phyloP scores from a whole-genome alignment of 2,797 vertebrate species.

The Acrossocheilus wenchowensis region DNA sequence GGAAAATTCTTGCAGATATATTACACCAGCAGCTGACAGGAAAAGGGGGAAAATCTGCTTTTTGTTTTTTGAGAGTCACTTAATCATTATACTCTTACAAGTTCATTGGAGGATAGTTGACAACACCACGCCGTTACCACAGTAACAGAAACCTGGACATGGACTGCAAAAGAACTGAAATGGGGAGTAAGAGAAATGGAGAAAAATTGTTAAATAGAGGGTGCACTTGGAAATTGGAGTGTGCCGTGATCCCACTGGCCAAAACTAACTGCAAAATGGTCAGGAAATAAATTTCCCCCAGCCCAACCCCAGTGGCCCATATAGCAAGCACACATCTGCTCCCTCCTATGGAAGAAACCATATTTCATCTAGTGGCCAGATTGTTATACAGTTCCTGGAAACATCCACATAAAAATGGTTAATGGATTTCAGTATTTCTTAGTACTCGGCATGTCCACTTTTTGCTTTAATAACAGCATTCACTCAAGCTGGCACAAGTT shows the following conservation, averaged over 20 bases:
- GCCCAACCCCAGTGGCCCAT: constrained; percentile 48
- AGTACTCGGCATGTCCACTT: neutral
- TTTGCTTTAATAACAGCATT: neutral
- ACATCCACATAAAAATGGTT: constrained; percentile 39
- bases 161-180: constrained; percentile 49
- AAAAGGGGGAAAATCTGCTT: constrained; percentile 43
- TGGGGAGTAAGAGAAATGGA: constrained; percentile 42
- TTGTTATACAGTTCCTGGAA: constrained; percentile 45
- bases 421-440: constrained; percentile 17
- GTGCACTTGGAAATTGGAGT: constrained; percentile 69
- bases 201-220: constrained; percentile 22
- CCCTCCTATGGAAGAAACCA: constrained; percentile 69
- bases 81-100: constrained; percentile 57
- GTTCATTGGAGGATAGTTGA: constrained; percentile 59
- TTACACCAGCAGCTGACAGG: constrained; percentile 32
- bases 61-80: constrained; percentile 51
- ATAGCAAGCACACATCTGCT: constrained; percentile 71
- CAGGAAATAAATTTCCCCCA: constrained; percentile 72
- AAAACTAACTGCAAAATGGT: constrained; percentile 71
- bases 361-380: constrained; percentile 63
- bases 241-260: constrained; percentile 65
- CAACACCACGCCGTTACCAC: constrained; percentile 57
- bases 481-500: neutral
- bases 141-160: constrained; percentile 59
- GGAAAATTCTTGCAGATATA: constrained; percentile 54